Base-by-base conservation (phyloP, 2,797 vertebrate genomes). In the Galagoides demidoff region DNA sequence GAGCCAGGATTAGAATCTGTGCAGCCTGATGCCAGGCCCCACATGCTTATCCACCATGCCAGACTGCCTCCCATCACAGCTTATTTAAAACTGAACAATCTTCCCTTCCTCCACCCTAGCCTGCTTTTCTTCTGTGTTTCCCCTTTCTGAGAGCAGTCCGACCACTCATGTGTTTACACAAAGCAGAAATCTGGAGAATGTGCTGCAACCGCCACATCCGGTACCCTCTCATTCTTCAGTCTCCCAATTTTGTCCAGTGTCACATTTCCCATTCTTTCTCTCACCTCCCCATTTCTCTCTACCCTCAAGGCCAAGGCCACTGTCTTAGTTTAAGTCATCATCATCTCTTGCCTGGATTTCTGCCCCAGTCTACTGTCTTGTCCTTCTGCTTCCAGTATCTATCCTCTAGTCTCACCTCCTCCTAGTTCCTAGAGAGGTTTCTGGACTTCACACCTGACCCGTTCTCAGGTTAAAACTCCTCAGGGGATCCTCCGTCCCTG, bases 251-350 rank as follows among this genome's bases (percentile, higher is more conserved):
- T 70, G 25, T 92, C 55, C n/a, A 4, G 13, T 29, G 76, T 79
- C 6, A 7, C 25, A 37, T 20, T 25, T 37, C 29, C 25, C 61
- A 91, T 7, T 0, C 92, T 89, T 74, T 92, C 59, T 94, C 95
- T 96, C 90, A 25, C 52, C 78, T 71, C 86, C 96, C 20, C 43
- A 81, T 97, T 68, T 87, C 64, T 85, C 34, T 55, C 8, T 22
- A 68, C 23, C 29, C 23, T 7, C 19, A 7, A n/a, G 68, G 39
- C 85, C 19, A 7, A n/a, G 68, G 39, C 85, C 70, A 13, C 27
- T 16, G 0, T 45, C 70, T 83, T 77, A 22, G 23, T 93, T 64
- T 90, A 71, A 39, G 12, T 37, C 27, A 11, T 82, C 20, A 17
- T 82, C 27, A 14, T 70, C 73, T 79, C 34, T 43, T 68, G 39